Evolutionary conservation across 2,888 invertebrate species (phyloP), one percentile per base, ranked within the genome.

Genomic region (Orchesellides sinensis): DNA sequence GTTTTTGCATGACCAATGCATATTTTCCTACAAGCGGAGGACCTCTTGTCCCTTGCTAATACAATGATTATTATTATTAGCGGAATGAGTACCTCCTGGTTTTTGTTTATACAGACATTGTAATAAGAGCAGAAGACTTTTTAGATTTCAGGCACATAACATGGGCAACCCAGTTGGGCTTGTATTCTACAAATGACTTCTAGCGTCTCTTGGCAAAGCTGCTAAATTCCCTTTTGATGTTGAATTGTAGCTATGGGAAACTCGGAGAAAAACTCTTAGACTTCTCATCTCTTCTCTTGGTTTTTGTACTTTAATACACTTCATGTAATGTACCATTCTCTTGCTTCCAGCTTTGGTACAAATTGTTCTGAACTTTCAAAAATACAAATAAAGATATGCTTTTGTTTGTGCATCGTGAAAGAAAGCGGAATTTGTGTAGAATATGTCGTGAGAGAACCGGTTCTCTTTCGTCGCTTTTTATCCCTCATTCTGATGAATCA

Each of bases 201-300:
- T 49, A n/a, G 19, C 17, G n/a, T 49, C 49, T n/a, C 12, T 49
- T 17, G 1, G 19, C 12, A 8, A 17, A 8, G n/a, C 49, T 19
- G 49, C 59, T n/a, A n/a, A n/a, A n/a, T n/a, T 78, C 69, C 69
- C 59, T 61, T 78, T 78, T 69, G 29, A 78, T 61, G 69, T 21
- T 61, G 63, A 78, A 78, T 78, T 78, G 69, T 61, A 78, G 78
- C 52, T 69, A 61, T 69, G 78, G 78, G 78, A 78, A 52, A 69
- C 32, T 78, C 56, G 69, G 69, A 66, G 23, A 35, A 78, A 69
- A 49, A 32, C 49, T 78, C 78, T 78, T 69, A 78, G 61, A 49
- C 61, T 61, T 69, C 78, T 32, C 61, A 27, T 68, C n/a, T n/a
- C n/a, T n/a, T n/a, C n/a, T n/a, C n/a, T n/a, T n/a, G n/a, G n/a